Evolutionary conservation across 2,113 vertebrate genomes (phyloP).

Genomic region (Gymnorhina tibicen): DNA sequence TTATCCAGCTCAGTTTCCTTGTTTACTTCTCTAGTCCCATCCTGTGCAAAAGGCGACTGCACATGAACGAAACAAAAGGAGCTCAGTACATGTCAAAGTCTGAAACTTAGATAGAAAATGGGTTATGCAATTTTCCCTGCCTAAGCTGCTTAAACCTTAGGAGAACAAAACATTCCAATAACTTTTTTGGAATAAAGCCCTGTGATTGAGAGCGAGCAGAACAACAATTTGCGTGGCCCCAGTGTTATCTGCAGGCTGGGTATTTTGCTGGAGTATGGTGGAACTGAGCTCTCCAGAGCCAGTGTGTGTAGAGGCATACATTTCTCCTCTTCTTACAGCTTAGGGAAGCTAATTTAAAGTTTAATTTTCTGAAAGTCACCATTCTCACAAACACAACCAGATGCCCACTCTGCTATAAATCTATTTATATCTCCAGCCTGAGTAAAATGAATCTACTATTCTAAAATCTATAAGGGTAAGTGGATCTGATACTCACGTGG

Average conservation of each 20-base stretch:
- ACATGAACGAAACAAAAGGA: background rate
- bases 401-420: background rate
- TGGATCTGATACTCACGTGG: conserved; percentile 29
- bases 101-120: background rate
- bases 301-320: background rate
- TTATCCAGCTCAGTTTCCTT: background rate
- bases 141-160: conserved; percentile 13
- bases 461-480: conserved; percentile 29
- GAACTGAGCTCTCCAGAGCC: background rate
- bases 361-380: conserved; percentile 19
- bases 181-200: conserved; percentile 12
- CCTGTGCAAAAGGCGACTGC: background rate
- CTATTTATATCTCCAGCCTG: conserved; percentile 12
- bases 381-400: background rate
- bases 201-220: background rate
- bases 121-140: conserved; percentile 20
- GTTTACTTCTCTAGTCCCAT: background rate
- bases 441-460: background rate
- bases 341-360: conserved; percentile 16
- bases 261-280: background rate
- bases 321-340: background rate
- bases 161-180: conserved; percentile 6
- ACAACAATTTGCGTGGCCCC: background rate
- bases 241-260: background rate
- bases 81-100: background rate